Evolutionary conservation across 2,888 invertebrate species (phyloP).

Genomic region (Elgonia sp.): DNA sequence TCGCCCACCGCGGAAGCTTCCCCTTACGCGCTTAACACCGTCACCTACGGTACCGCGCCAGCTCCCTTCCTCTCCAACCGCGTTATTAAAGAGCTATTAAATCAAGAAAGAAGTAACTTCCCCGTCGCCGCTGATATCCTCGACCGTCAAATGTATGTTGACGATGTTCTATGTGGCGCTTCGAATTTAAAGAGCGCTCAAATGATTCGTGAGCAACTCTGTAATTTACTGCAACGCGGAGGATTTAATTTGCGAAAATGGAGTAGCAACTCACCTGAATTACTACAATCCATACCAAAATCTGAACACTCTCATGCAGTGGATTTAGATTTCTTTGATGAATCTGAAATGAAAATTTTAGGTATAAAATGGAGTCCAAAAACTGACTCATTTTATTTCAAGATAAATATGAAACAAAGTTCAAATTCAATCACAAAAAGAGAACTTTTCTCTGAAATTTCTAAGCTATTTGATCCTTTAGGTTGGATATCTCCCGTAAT

Average conservation of each 20-base stretch:
- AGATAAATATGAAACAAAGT: no score
- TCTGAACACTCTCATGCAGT: not conserved
- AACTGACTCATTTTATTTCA: not conserved
- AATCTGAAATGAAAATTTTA: not conserved
- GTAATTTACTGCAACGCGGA: not conserved
- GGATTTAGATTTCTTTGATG: not conserved
- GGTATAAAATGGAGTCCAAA: not conserved
- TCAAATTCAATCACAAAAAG: not conserved
- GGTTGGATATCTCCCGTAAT: not conserved
- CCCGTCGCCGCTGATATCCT: not conserved
- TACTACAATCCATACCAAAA: not conserved
- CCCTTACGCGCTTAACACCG: not conserved
- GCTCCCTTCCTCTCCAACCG: not conserved
- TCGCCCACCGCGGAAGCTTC: no score
- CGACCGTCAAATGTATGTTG: not conserved
- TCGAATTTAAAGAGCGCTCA: not conserved
- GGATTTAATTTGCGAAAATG: not conserved
- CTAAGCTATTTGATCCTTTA: not conserved
- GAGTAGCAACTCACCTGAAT: not conserved
- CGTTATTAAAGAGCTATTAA: not conserved
- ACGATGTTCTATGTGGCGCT: not conserved
- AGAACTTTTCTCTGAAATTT: not conserved
- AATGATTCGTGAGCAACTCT: not conserved
- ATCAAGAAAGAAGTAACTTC: not conserved
- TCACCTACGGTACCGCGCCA: not conserved